phyloP scores from a whole-genome alignment of 2,888 invertebrate genomes.

The Octonoba sinensis region DNA sequence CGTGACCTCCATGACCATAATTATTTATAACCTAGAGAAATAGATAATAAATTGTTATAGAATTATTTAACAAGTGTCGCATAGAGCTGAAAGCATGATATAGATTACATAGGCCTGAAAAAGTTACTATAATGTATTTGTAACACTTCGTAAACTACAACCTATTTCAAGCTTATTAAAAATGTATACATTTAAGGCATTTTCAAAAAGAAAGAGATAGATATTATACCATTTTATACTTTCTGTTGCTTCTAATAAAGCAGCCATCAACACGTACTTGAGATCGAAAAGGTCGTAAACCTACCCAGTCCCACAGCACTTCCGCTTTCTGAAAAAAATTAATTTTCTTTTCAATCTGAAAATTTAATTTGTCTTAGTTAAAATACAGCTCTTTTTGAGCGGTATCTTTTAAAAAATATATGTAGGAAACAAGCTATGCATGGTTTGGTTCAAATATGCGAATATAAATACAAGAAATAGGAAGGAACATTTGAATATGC shows the following conservation, averaged over 20 bases:
- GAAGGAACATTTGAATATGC: too few relatives aligned
- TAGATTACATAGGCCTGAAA: neutral
- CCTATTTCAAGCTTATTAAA: neutral
- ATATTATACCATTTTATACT: slow-evolving; percentile 30
- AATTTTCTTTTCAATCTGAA: neutral
- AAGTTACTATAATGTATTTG: neutral
- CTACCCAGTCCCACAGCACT: slow-evolving; percentile 83
- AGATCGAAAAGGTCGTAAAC: slow-evolving; percentile 84
- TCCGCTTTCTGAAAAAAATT: slow-evolving; percentile 70
- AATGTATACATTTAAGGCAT: neutral
- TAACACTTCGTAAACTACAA: too few relatives aligned
- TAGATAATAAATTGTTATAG: too few relatives aligned
- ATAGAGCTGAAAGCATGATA: too few relatives aligned
- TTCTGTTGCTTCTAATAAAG: slow-evolving; percentile 57
- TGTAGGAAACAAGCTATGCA: too few relatives aligned
- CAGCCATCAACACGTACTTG: slow-evolving; percentile 72
- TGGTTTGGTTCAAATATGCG: too few relatives aligned
- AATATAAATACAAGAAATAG: too few relatives aligned
- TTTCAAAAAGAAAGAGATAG: neutral
- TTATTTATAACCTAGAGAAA: slow-evolving; percentile 84
- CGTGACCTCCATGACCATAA: slow-evolving; percentile 96
- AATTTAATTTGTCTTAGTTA: too few relatives aligned
- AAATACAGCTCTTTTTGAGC: too few relatives aligned
- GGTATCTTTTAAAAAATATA: too few relatives aligned
- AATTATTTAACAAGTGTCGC: too few relatives aligned